These are phyloP conservation scores for Eidolon dupreanum DNA, from an alignment of 2,797 vertebrate species.

Conservation along the genomic window DNA sequence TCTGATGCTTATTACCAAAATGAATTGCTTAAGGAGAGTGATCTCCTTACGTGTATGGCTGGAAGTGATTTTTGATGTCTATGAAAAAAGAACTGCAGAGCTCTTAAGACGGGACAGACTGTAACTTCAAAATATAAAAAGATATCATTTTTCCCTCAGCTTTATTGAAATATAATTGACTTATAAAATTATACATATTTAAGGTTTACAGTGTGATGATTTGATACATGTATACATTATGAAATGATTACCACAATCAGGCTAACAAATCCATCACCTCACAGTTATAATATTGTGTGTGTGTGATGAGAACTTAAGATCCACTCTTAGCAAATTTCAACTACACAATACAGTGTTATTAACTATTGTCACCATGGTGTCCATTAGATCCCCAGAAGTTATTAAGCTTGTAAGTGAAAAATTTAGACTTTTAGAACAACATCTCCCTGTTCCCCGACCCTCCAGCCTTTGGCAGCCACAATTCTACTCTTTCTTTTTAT, in stretches of 20 bases:
- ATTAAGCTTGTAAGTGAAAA: neutral
- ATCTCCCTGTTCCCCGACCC: neutral
- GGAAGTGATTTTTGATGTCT: neutral
- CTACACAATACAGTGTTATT: neutral
- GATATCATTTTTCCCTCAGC: neutral
- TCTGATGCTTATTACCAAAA: constrained; percentile 22
- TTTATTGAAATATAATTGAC: neutral
- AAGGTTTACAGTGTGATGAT: neutral
- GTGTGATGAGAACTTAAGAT: neutral
- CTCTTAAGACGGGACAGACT: neutral
- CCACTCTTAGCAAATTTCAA: neutral
- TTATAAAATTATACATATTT: neutral
- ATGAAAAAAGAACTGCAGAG: neutral
- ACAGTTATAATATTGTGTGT: neutral
- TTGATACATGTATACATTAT: neutral
- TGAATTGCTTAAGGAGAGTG: neutral
- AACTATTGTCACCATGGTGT: neutral
- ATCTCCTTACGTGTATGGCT: neutral
- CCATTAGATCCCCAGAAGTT: neutral
- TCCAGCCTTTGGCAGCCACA: neutral
- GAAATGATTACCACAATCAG: neutral
- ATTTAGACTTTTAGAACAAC: neutral
- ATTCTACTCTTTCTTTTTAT: neutral
- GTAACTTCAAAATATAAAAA: neutral
- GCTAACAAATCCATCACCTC: neutral